Conservation (phyloP, 2,888 invertebrate genomes). For the Phengaris alcon region DNA sequence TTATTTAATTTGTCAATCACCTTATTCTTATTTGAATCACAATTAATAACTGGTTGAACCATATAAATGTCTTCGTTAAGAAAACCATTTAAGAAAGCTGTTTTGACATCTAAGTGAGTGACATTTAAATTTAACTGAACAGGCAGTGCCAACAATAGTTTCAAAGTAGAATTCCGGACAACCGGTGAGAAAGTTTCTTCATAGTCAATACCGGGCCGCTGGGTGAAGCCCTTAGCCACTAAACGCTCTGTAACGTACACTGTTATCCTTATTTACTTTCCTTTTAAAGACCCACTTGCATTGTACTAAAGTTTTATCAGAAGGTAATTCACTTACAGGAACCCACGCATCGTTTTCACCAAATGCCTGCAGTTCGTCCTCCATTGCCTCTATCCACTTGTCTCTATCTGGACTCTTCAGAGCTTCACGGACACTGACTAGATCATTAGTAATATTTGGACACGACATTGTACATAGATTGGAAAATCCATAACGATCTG, state of each 20-base stretch:
- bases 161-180: no score
- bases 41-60: background rate
- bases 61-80: constrained; percentile 15
- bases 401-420: background rate
- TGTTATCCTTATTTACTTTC: constrained; percentile 27
- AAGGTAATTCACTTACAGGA: constrained; percentile 1
- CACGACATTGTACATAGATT: background rate
- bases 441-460: background rate
- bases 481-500: background rate
- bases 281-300: constrained; percentile 22
- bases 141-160: no score
- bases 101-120: background rate
- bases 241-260: constrained; percentile 34
- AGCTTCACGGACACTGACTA: constrained; percentile 1
- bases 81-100: constrained; percentile 19
- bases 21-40: background rate
- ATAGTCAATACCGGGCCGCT: no score
- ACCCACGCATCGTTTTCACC: constrained; percentile 20
- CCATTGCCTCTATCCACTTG: constrained; percentile 19
- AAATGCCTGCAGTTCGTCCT: constrained; percentile 12
- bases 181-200: no score
- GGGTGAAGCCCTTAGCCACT: constrained; percentile 31
- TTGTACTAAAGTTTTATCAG: constrained; percentile 11
- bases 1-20: constrained; percentile 1
- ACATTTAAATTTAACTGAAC: constrained; percentile 20